Percentiles rank a stretch among this genome's conserved stretches.
phyloP scores from a whole-genome alignment of 2,888 invertebrate species.

The Ferrisia virgata region DNA sequence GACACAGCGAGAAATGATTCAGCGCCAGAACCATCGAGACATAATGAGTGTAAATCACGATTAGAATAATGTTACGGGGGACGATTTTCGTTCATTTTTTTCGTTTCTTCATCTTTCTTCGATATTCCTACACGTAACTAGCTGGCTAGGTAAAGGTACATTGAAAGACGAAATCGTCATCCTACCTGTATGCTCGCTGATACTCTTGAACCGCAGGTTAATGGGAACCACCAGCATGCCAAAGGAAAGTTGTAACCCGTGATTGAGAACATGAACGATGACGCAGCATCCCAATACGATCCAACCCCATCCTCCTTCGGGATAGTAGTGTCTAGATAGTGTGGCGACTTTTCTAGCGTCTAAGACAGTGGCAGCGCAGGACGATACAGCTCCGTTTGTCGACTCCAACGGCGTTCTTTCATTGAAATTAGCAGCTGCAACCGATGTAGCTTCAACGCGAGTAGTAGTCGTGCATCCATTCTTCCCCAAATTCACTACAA shows the following conservation, averaged over 20 bases:
- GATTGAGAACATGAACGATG: conserved; percentile 69
- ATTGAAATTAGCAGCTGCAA: conserved; percentile 46
- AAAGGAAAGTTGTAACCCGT: conserved; percentile 69
- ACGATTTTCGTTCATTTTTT: too few species aligned
- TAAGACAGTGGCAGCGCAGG: conserved; percentile 35
- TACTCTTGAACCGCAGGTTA: conserved; percentile 53
- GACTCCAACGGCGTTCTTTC: conserved; percentile 32
- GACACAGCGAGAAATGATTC: too few species aligned
- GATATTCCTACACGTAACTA: too few species aligned
- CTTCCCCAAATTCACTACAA: conserved; percentile 48
- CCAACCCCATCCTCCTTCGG: conserved; percentile 88
- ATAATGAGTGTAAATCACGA: too few species aligned
- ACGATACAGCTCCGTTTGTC: conserved; percentile 14
- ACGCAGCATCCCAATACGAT: conserved; percentile 71
- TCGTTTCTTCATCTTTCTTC: too few species aligned
- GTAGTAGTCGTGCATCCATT: conserved; percentile 45
- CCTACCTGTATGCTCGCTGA: conserved; percentile 49
- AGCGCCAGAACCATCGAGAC: too few species aligned
- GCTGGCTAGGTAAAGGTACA: too few species aligned
- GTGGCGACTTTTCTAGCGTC: conserved; percentile 55
- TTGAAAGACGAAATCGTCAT: background rate
- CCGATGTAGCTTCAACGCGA: conserved; percentile 10
- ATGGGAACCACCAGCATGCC: conserved; percentile 64
- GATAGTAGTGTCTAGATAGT: conserved; percentile 74
- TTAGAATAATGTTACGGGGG: too few species aligned